Conservation (phyloP, 2,888 invertebrate species). For the Ennomos quercinarius region DNA sequence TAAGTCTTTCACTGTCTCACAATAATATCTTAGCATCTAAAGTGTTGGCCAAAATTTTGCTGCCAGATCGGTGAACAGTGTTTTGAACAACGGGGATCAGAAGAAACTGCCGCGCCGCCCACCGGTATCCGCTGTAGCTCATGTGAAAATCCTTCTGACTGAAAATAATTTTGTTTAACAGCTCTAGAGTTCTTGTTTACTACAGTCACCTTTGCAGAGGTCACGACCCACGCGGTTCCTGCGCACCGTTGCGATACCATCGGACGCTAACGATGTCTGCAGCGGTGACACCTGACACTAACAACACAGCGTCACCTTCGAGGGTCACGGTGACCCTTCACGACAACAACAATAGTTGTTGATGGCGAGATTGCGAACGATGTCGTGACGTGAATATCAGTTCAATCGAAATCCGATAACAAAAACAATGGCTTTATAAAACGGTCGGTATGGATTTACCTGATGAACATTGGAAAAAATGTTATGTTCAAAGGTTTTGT, state of each 20-base stretch:
- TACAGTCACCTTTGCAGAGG: slow-evolving; percentile 8
- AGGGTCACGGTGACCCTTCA: slow-evolving; percentile 33
- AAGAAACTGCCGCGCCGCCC: too few relatives aligned
- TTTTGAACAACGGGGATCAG: too few relatives aligned
- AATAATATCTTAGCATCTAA: too few relatives aligned
- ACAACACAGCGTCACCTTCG: slow-evolving; percentile 30
- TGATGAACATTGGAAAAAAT: too few relatives aligned
- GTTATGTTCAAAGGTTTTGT: too few relatives aligned
- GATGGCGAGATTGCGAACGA: slow-evolving; percentile 33
- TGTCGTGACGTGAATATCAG: slow-evolving; percentile 12
- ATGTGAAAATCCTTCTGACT: too few relatives aligned
- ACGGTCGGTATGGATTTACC: too few relatives aligned
- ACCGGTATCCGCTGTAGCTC: too few relatives aligned
- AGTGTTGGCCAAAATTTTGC: too few relatives aligned
- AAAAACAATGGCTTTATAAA: slow-evolving; percentile 6
- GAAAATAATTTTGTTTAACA: too few relatives aligned
- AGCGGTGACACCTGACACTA: slow-evolving; percentile 28
- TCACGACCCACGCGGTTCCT: slow-evolving; percentile 18
- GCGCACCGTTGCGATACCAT: slow-evolving; percentile 29
- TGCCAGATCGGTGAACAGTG: too few relatives aligned
- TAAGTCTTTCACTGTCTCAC: too few relatives aligned
- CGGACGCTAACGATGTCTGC: slow-evolving; percentile 39
- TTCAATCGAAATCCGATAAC: slow-evolving; percentile 15
- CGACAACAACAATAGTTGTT: slow-evolving; percentile 32
- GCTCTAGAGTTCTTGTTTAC: not conserved